Evolutionary conservation across 2,888 invertebrate species (phyloP), one percentile per base, ranked within the genome.

Genomic region (Agrotis ipsilon): DNA sequence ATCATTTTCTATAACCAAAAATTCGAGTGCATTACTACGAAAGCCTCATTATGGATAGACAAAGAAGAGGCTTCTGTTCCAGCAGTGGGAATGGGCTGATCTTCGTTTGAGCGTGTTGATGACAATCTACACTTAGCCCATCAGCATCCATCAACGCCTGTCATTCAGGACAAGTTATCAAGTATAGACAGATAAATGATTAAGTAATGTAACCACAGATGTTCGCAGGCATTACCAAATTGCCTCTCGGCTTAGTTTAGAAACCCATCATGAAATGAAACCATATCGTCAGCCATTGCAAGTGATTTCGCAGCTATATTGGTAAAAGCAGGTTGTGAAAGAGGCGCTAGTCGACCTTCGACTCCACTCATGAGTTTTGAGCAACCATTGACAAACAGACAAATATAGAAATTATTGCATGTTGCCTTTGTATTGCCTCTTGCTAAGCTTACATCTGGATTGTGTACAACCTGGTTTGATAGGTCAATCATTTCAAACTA

Each of bases 291-390:
- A 54, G 55, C 11, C 32, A 21, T 78, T 58, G 57, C 61, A 21
- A 49, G 32, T 64, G 58, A 71, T 83, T 79, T 81, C 81, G 67
- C 57, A 73, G 79, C 43, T 55, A 45, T 70, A 72, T 72, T 80
- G 71, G 75, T 75, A 83, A 83, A 80, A 82, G 67, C 66, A 45
- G 63, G 45, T 83, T 82, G 49, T 63, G 82, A 76, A 81, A 83
- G 66, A 75, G 68, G 75, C 58, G 64, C 68, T 48, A 24, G 82
- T 16, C 49, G 81, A 69, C 84, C 82, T 82, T 84, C 81, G 14
- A 57, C 57, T 69, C 62, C 61, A 74, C 69, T 72, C 72, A 68
- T 70, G 55, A 71, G 83, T 39, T 78, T 78, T 81, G 74, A 81
- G 78, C 81, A 82, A 83, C 70, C 21, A 68, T 76, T 60, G 68